Percentiles rank a stretch among this genome's conserved stretches.
Evolutionary conservation across 1,140 invertebrate species (phyloP).

Genomic region (Drosophila carrolli): DNA sequence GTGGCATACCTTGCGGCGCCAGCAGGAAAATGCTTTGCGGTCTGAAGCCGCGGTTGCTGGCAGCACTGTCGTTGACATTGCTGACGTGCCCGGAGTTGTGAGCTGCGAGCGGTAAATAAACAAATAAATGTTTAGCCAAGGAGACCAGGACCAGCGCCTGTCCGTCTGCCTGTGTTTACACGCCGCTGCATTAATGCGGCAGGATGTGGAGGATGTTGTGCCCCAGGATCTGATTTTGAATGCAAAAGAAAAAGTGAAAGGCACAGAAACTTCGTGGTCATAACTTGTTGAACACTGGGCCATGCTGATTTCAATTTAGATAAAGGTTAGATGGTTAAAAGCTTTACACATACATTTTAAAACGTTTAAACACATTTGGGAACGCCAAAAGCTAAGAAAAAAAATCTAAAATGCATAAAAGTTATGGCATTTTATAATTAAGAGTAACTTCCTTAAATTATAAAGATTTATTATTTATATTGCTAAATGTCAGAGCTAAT

Average conservation of each 20-base stretch:
- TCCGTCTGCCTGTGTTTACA: conserved; percentile 27
- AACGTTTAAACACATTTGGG: neutral
- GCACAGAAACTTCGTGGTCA: conserved; percentile 18
- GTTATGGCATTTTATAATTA: neutral
- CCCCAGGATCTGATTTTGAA: conserved; percentile 37
- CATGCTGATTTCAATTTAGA: conserved; percentile 18
- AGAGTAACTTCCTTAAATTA: no score
- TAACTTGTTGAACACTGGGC: conserved; percentile 36
- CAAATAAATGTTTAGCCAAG: conserved; percentile 54
- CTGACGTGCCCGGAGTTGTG: conserved; percentile 36
- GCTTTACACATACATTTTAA: neutral
- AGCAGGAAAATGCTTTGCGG: conserved; percentile 45
- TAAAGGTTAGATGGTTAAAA: neutral
- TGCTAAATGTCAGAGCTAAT: neutral
- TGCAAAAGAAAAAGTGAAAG: conserved; percentile 7
- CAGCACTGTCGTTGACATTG: conserved; percentile 42
- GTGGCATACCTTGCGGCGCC: conserved; percentile 61
- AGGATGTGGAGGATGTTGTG: conserved; percentile 1
- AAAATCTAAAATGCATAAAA: neutral
- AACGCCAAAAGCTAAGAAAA: neutral
- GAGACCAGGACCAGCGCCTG: conserved; percentile 5
- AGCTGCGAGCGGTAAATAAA: conserved; percentile 43
- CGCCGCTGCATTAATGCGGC: conserved; percentile 45
- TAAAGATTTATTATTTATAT: neutral
- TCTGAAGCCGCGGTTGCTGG: conserved; percentile 18